A percentile compares a stretch with the other conserved stretches of the same genome.
Evolutionary conservation across 1,140 invertebrate genomes (phyloP).

Genomic region (Cecropterus lyciades): DNA sequence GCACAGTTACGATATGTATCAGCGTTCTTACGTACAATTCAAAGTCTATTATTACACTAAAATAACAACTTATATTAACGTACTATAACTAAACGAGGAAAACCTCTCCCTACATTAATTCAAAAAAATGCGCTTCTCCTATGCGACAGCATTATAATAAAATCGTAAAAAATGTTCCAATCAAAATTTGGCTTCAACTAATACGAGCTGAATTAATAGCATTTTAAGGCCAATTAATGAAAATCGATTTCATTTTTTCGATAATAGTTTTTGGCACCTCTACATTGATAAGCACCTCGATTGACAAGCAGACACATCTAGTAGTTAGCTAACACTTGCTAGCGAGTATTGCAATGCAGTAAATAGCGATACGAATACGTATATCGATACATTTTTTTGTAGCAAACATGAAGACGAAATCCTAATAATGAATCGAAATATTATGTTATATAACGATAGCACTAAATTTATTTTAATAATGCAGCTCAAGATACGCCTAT

Average conservation of each 20-base stretch:
- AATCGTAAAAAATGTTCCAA: constrained; percentile 3
- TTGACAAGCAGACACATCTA: background rate
- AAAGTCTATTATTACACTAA: constrained; percentile 39
- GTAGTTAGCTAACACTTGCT: too few species aligned
- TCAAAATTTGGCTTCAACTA: constrained; percentile 38
- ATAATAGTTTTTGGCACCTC: constrained; percentile 39
- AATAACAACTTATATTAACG: constrained; percentile 47
- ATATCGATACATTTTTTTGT: too few species aligned
- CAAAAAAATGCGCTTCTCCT: constrained; percentile 27
- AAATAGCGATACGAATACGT: too few species aligned
- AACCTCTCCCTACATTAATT: constrained; percentile 18
- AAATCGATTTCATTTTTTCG: constrained; percentile 10
- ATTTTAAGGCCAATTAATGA: constrained; percentile 30
- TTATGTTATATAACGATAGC: too few species aligned
- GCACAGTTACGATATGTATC: constrained; percentile 52
- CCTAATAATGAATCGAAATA: too few species aligned
- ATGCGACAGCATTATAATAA: constrained; percentile 10
- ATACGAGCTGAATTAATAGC: constrained; percentile 31
- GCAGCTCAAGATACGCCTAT: too few species aligned
- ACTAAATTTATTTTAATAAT: too few species aligned
- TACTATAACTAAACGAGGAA: constrained; percentile 40
- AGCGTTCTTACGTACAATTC: constrained; percentile 38
- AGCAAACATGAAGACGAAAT: too few species aligned
- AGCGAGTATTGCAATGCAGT: too few species aligned
- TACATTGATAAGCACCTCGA: constrained; percentile 36